Conservation (phyloP, 2,113 vertebrate species). For the Hydropotes inermis region DNA sequence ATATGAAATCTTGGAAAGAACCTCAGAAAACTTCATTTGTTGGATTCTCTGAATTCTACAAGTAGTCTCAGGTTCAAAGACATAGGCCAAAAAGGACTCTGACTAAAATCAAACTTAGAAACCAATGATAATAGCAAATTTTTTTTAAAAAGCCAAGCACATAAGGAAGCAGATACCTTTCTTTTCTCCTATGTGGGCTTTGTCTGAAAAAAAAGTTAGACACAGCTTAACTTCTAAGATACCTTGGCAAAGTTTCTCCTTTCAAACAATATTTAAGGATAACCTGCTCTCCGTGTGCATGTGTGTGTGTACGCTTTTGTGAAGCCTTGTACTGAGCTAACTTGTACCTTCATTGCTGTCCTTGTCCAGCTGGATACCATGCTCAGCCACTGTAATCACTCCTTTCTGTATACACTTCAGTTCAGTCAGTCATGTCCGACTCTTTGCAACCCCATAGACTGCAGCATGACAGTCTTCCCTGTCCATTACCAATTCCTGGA, state of each 20-base stretch:
- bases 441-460: not conserved
- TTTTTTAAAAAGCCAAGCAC: not conserved
- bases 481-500: not conserved
- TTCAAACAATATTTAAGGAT: not conserved
- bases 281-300: not conserved
- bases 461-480: not conserved
- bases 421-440: not conserved
- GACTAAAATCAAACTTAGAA: not conserved
- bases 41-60: not conserved
- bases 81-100: not conserved
- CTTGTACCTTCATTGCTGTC: fast-evolving
- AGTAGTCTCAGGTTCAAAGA: not conserved
- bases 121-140: not conserved
- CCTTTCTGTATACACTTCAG: not conserved
- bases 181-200: not conserved
- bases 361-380: not conserved
- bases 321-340: not conserved
- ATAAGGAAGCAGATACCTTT: not conserved
- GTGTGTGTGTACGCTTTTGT: not conserved
- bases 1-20: not conserved
- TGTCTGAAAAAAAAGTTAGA: not conserved
- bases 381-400: not conserved
- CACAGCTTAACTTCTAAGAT: not conserved
- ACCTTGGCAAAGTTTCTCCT: not conserved
- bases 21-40: not conserved